Evolutionary conservation across 2,888 invertebrate species (phyloP).

Genomic region (Phlogophora meticulosa): DNA sequence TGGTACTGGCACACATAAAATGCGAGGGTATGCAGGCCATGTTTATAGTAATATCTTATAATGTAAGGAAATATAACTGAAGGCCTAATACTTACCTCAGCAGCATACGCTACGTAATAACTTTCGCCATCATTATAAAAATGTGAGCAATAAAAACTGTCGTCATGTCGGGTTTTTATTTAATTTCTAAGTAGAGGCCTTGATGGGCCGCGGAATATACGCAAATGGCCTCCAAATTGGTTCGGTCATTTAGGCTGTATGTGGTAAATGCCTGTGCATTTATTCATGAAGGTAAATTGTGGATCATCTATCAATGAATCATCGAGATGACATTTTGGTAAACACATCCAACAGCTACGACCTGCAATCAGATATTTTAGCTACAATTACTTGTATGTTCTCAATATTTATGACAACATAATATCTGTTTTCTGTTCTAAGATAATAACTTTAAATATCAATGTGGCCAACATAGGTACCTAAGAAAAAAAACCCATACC

Average conservation of each 20-base stretch:
- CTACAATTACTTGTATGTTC: neutral
- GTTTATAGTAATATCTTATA: conserved; percentile 57
- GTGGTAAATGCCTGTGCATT: conserved; percentile 33
- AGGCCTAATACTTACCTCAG: conserved; percentile 28
- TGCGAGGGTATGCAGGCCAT: conserved; percentile 44
- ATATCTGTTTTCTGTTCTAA: neutral
- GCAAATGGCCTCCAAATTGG: conserved; percentile 45
- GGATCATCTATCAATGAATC: conserved; percentile 20
- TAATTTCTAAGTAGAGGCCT: conserved; percentile 44
- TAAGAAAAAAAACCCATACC: conserved; percentile 1
- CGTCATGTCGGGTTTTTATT: conserved; percentile 42
- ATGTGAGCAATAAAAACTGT: conserved; percentile 41
- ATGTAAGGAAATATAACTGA: conserved; percentile 41
- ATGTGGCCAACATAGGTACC: neutral
- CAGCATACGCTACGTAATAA: conserved; percentile 26
- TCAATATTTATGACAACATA: neutral
- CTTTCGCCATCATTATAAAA: conserved; percentile 51
- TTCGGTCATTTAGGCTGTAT: conserved; percentile 41
- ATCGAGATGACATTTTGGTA: conserved; percentile 37
- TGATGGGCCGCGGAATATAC: conserved; percentile 29
- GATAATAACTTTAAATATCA: neutral
- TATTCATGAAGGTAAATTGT: conserved; percentile 47
- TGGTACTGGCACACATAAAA: conserved; percentile 53
- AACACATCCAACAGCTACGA: neutral
- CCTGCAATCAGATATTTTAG: neutral